Percentiles rank a stretch among this genome's conserved stretches.
phyloP scores from a whole-genome alignment of 2,888 invertebrate genomes.

The Quadroppia sp. region DNA sequence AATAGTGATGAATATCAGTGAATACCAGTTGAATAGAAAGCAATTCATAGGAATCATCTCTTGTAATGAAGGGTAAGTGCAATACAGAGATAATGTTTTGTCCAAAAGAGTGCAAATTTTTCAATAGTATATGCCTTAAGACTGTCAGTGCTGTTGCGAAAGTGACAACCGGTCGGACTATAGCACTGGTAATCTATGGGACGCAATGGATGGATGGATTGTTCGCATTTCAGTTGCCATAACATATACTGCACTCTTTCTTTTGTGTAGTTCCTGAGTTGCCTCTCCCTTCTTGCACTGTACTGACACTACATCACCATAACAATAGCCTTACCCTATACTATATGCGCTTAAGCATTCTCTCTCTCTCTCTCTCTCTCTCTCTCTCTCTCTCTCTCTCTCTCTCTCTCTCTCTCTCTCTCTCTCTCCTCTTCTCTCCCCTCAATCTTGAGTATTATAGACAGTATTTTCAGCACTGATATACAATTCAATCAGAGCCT shows the following conservation, averaged over 20 bases:
- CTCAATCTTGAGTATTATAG: neutral
- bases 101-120: neutral
- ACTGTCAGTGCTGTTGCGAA: slow-evolving; percentile 7
- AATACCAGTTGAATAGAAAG: slow-evolving; percentile 18
- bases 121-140: neutral
- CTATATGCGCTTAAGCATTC: neutral
- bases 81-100: neutral
- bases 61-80: neutral
- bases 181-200: slow-evolving; percentile 29
- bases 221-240: neutral
- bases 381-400: slow-evolving; percentile 33
- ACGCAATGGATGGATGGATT: slow-evolving; percentile 12
- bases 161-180: slow-evolving; percentile 30
- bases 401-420: slow-evolving; percentile 34
- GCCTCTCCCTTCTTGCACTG: slow-evolving; percentile 33
- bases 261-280: slow-evolving; percentile 21
- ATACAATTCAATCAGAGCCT: slow-evolving; percentile 12
- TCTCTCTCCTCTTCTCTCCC: slow-evolving; percentile 19
- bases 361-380: slow-evolving; percentile 30
- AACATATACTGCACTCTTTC: slow-evolving; percentile 10
- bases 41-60: neutral
- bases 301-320: slow-evolving; percentile 21
- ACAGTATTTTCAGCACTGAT: neutral
- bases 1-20: neutral
- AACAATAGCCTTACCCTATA: slow-evolving; percentile 14